Percentiles rank a stretch among this genome's conserved stretches.
Conservation (phyloP, 92 coral and sea anemone genomes). For the Porites evermanni region DNA sequence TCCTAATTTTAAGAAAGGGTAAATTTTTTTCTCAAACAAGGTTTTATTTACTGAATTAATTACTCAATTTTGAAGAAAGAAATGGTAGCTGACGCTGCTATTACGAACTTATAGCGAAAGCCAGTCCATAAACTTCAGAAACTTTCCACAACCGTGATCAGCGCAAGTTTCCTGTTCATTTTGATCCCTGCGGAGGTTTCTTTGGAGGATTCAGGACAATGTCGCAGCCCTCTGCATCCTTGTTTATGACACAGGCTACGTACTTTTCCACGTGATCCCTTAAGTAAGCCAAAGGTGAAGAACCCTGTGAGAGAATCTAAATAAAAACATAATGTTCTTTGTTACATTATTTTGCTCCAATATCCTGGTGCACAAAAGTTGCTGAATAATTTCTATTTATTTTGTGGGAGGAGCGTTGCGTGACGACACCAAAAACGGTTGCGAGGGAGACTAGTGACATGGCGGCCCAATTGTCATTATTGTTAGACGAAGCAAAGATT, state of each 20-base stretch:
- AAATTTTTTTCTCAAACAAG: too few relatives aligned
- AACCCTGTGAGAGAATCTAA: slow-evolving; percentile 55
- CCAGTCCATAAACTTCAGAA: neutral
- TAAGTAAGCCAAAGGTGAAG: slow-evolving; percentile 69
- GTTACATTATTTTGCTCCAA: too few relatives aligned
- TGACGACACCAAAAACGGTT: too few relatives aligned
- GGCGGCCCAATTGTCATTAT: too few relatives aligned
- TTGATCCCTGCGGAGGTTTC: neutral
- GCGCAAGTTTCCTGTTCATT: neutral
- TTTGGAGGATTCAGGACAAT: slow-evolving; percentile 40
- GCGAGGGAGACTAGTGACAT: too few relatives aligned
- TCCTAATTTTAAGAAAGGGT: too few relatives aligned
- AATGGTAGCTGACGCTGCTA: too few relatives aligned
- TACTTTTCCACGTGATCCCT: slow-evolving; percentile 59
- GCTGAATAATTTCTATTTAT: too few relatives aligned
- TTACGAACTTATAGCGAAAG: neutral
- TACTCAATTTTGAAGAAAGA: too few relatives aligned
- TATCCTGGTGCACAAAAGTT: too few relatives aligned
- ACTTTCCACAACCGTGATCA: neutral
- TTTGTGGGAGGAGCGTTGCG: too few relatives aligned
- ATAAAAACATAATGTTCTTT: neutral
- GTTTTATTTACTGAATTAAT: neutral
- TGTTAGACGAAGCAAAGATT: too few relatives aligned
- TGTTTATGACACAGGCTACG: slow-evolving; percentile 45
- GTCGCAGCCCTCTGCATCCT: slow-evolving; percentile 44